Conservation (phyloP, 2,888 invertebrate genomes). For the Sisyra nigra region DNA sequence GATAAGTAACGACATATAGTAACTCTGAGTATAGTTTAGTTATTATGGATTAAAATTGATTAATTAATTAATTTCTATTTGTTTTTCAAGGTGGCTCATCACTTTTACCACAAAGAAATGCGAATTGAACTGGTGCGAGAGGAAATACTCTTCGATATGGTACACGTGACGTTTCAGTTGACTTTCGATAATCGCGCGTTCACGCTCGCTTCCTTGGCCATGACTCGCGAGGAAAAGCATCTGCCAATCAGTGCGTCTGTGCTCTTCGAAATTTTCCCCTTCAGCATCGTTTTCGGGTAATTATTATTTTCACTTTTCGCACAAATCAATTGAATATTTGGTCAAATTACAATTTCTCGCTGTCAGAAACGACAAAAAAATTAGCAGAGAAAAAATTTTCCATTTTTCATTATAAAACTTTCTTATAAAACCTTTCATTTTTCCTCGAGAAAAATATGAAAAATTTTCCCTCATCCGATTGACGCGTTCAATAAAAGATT, state of each 20-base stretch:
- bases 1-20: too few species aligned
- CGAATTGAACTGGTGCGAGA: conserved; percentile 78
- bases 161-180: conserved; percentile 85
- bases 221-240: conserved; percentile 79
- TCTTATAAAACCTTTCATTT: too few species aligned
- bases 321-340: neutral
- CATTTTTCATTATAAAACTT: too few species aligned
- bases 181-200: conserved; percentile 90
- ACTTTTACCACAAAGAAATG: conserved; percentile 92
- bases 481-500: too few species aligned
- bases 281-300: conserved; percentile 92
- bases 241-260: conserved; percentile 78
- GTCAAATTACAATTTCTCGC: too few species aligned
- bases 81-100: conserved; percentile 55
- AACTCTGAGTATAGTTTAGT: too few species aligned
- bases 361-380: too few species aligned
- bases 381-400: too few species aligned
- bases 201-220: conserved; percentile 63
- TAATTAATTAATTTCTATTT: neutral
- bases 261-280: conserved; percentile 93
- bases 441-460: too few species aligned
- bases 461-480: too few species aligned
- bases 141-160: conserved; percentile 75
- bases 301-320: conserved; percentile 18
- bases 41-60: neutral